Evolutionary conservation across 2,113 vertebrate species (phyloP).

Genomic region (Boulengeromyrus knoepffleri): DNA sequence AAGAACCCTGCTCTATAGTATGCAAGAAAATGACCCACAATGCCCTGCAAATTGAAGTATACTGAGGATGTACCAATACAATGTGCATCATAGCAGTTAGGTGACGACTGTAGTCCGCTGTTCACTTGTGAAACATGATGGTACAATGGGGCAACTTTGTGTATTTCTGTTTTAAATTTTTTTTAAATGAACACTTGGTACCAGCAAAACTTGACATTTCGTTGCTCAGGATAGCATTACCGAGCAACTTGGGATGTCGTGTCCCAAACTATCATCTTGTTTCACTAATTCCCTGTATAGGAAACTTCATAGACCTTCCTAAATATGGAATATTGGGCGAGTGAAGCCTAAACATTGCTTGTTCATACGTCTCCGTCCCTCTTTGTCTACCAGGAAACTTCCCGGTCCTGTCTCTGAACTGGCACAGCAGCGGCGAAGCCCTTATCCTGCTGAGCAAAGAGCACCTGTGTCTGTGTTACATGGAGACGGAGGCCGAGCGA

Average conservation of each 20-base stretch:
- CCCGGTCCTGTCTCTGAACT: conserved; percentile 71
- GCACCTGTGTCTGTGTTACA: conserved; percentile 83
- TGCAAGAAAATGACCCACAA: not conserved
- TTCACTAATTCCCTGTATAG: not conserved
- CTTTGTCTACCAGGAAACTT: conserved; percentile 65
- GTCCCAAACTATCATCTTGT: not conserved
- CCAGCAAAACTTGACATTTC: not conserved
- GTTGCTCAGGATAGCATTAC: not conserved
- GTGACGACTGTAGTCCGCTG: not conserved
- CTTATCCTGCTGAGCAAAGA: conserved; percentile 80
- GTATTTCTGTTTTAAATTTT: not conserved
- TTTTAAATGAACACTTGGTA: not conserved
- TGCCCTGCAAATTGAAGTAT: not conserved
- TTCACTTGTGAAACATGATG: not conserved
- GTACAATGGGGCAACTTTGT: not conserved
- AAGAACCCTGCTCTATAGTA: not conserved
- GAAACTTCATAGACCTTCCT: not conserved
- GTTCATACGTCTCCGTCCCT: not conserved
- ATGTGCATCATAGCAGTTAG: not conserved
- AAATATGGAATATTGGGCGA: not conserved
- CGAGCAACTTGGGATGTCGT: not conserved
- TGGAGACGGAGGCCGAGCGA: conserved; percentile 59
- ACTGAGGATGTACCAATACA: not conserved
- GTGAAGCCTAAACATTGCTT: not conserved
- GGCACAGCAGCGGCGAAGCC: conserved; percentile 72